A percentile compares a stretch with the other conserved stretches of the same genome.
Evolutionary conservation across 2,797 vertebrate species (phyloP).

Genomic region (Scolopax rusticola): DNA sequence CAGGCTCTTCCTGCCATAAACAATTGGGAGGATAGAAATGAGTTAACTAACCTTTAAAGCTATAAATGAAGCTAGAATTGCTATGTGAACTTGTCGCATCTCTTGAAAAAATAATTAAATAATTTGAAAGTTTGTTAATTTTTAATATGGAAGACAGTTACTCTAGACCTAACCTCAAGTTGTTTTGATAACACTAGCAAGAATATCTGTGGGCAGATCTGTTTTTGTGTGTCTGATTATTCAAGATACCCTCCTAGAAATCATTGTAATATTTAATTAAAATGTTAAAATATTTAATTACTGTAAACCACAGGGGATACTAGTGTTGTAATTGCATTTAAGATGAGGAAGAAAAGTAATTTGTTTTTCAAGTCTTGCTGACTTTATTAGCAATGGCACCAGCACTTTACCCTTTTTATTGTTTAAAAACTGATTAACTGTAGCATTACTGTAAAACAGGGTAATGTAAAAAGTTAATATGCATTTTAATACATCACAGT

Average conservation of each 20-base stretch:
- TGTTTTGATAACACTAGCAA: slow-evolving; percentile 50
- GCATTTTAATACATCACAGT: slow-evolving; percentile 65
- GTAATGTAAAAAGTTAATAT: slow-evolving; percentile 61
- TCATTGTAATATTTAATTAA: slow-evolving; percentile 80
- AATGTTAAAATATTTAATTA: slow-evolving; percentile 82
- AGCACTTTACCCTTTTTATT: slow-evolving; percentile 69
- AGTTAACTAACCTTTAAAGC: slow-evolving; percentile 50
- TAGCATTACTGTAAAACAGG: slow-evolving; percentile 45
- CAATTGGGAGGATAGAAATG: slow-evolving; percentile 4
- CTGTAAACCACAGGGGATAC: slow-evolving; percentile 69
- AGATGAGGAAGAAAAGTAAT: slow-evolving; percentile 68
- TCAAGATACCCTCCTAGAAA: slow-evolving; percentile 64
- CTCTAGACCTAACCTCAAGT: slow-evolving; percentile 41
- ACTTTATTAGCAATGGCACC: slow-evolving; percentile 61
- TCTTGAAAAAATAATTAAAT: slow-evolving; percentile 48
- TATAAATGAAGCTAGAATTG: slow-evolving; percentile 56
- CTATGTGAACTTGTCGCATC: slow-evolving; percentile 8
- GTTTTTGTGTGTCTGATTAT: slow-evolving; percentile 39
- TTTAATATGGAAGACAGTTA: slow-evolving; percentile 41
- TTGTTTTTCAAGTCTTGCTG: slow-evolving; percentile 70
- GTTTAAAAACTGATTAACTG: slow-evolving; percentile 73
- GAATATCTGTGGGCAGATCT: slow-evolving; percentile 17
- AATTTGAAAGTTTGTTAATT: slow-evolving; percentile 42
- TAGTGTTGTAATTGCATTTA: slow-evolving; percentile 71
- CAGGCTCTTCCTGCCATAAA: not conserved